A percentile compares a stretch with the other conserved stretches of the same genome.
Conservation (phyloP, 1,140 invertebrate species). For the Bombus waltoni region DNA sequence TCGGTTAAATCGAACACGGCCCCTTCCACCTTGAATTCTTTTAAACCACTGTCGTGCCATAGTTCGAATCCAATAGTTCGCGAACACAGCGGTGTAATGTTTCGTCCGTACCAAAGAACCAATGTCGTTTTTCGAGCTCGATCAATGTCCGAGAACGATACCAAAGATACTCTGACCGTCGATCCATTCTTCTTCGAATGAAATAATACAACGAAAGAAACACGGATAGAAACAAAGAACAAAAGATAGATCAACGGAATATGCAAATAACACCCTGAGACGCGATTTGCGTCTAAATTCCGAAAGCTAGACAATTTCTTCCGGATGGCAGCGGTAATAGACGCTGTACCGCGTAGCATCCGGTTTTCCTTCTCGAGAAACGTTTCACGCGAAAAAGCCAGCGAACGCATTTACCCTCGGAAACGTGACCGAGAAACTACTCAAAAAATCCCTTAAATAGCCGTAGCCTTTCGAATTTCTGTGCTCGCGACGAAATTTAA, state of each 20-base stretch:
- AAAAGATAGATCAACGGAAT: background rate
- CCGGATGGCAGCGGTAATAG: too few relatives aligned
- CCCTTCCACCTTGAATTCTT: background rate
- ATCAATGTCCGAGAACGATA: background rate
- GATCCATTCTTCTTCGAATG: background rate
- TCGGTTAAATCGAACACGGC: conserved; percentile 6
- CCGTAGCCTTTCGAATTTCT: background rate
- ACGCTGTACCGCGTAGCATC: too few relatives aligned
- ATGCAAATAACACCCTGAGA: too few relatives aligned
- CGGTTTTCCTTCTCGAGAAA: background rate
- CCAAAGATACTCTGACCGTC: background rate
- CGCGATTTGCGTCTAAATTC: background rate
- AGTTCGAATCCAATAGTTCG: background rate
- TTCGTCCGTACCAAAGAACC: background rate
- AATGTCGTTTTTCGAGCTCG: background rate
- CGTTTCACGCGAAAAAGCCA: background rate
- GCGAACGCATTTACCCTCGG: background rate
- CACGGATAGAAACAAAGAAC: too few relatives aligned
- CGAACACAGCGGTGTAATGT: background rate
- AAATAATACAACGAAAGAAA: background rate
- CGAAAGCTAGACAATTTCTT: background rate
- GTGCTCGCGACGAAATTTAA: background rate
- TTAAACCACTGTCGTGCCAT: background rate
- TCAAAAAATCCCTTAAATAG: too few relatives aligned
- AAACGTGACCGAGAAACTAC: background rate